phyloP scores from a whole-genome alignment of 2,888 invertebrate species.

The Gerosis bhagava region DNA sequence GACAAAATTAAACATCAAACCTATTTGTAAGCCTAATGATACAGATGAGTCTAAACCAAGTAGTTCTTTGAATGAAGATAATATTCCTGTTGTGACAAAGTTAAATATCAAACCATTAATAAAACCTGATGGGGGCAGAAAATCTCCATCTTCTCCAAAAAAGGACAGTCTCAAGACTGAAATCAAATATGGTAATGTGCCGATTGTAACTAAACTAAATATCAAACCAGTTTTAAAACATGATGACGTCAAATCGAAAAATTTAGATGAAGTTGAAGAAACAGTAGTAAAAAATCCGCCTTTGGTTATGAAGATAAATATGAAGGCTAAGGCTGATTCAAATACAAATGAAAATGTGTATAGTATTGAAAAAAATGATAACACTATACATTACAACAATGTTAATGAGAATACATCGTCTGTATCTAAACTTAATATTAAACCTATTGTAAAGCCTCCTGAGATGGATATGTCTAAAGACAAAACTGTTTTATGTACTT shows the following conservation, averaged over 20 bases:
- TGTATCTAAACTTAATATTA: slow-evolving; percentile 59
- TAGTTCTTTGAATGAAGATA: slow-evolving; percentile 46
- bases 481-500: too few species aligned
- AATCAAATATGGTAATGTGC: slow-evolving; percentile 47
- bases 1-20: slow-evolving; percentile 83
- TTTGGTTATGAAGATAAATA: slow-evolving; percentile 73
- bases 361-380: slow-evolving; percentile 40
- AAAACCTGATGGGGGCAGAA: slow-evolving; percentile 61
- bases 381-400: slow-evolving; percentile 50
- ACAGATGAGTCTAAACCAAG: slow-evolving; percentile 48
- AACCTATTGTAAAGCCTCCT: slow-evolving; percentile 50
- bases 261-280: slow-evolving; percentile 49
- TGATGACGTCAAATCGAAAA: slow-evolving; percentile 50
- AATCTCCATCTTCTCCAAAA: slow-evolving; percentile 62
- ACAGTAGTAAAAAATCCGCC: slow-evolving; percentile 61
- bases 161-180: slow-evolving; percentile 55
- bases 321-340: slow-evolving; percentile 60
- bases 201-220: slow-evolving; percentile 67
- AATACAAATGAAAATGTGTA: slow-evolving; percentile 45
- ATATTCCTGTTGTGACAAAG: slow-evolving; percentile 67
- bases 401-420: slow-evolving; percentile 43
- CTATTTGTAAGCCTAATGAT: slow-evolving; percentile 68
- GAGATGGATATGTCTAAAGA: too few species aligned
- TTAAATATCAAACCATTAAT: slow-evolving; percentile 68
- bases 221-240: slow-evolving; percentile 78